Conservation (phyloP, 2,888 invertebrate genomes). For the Ennomos erosarius region DNA sequence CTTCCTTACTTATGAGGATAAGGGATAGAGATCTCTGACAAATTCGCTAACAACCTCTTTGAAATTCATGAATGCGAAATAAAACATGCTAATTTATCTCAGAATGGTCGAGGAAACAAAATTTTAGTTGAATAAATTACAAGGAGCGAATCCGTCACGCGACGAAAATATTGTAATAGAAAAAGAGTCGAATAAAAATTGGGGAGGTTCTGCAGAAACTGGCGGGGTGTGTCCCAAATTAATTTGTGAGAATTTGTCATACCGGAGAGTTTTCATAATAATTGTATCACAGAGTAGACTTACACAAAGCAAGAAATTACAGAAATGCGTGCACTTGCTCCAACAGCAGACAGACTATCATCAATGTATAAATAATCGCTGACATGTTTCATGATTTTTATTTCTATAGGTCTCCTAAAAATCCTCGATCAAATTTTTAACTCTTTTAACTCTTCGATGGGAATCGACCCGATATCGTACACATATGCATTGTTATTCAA, state of each 20-base stretch:
- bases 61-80: slow-evolving; percentile 64
- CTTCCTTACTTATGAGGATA: slow-evolving; percentile 51
- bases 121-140: slow-evolving; percentile 60
- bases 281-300: too few species aligned
- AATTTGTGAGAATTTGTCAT: slow-evolving; percentile 61
- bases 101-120: slow-evolving; percentile 57
- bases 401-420: too few species aligned
- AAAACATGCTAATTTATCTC: slow-evolving; percentile 62
- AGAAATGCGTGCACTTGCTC: too few species aligned
- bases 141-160: slow-evolving; percentile 47
- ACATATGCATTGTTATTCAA: too few species aligned
- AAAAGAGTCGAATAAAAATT: slow-evolving; percentile 46
- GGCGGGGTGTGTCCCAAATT: slow-evolving; percentile 55
- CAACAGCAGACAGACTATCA: too few species aligned
- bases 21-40: slow-evolving; percentile 53
- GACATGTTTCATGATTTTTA: too few species aligned
- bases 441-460: too few species aligned
- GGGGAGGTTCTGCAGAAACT: slow-evolving; percentile 40
- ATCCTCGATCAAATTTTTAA: too few species aligned
- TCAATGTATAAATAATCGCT: too few species aligned
- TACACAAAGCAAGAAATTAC: slow-evolving; percentile 3
- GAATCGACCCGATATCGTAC: too few species aligned
- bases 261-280: slow-evolving; percentile 47
- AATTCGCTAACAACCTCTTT: slow-evolving; percentile 63
- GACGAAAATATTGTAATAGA: slow-evolving; percentile 44